Conservation (phyloP, 2,888 invertebrate species). For the Limnephilus lunatus region DNA sequence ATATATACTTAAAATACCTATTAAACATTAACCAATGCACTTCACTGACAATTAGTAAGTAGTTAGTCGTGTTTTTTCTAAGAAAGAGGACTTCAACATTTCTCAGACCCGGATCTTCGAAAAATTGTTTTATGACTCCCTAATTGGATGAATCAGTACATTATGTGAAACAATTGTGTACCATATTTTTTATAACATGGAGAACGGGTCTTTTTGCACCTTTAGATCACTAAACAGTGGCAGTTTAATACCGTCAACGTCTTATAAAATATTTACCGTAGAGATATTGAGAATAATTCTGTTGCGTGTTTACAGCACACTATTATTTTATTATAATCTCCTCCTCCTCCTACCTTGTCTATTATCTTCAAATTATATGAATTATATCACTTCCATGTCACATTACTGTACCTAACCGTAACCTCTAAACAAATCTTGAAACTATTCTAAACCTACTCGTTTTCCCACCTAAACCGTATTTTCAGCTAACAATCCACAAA, state of each 20-base stretch:
- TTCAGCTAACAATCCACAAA: background rate
- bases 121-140: background rate
- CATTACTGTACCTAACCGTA: background rate
- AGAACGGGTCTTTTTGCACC: background rate
- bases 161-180: background rate
- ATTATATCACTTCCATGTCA: background rate
- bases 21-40: background rate
- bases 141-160: background rate
- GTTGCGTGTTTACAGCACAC: background rate
- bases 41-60: background rate
- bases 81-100: background rate
- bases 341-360: background rate
- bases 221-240: background rate
- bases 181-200: background rate
- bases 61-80: background rate
- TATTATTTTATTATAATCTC: background rate
- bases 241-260: background rate
- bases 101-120: background rate
- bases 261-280: background rate
- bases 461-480: background rate
- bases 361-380: background rate
- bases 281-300: background rate
- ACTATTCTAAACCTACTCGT: background rate
- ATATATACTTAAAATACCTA: background rate
- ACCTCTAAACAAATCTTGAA: background rate